These are phyloP conservation scores for Ophion slaviceki DNA, from an alignment of 2,888 invertebrate species.

Conservation along the genomic window DNA sequence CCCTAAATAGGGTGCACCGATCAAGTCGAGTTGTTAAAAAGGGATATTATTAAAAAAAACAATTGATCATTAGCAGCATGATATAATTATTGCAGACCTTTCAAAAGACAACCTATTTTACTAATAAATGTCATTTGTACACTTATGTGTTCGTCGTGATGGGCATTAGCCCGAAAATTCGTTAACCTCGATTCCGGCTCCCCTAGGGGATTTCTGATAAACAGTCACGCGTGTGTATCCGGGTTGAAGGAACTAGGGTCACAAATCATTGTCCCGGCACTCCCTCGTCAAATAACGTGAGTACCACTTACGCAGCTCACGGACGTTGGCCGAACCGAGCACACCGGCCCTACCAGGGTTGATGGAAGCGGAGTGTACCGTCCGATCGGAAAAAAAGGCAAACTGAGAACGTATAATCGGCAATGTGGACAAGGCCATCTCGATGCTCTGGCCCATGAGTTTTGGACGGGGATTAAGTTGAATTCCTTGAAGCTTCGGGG, in stretches of 20 bases:
- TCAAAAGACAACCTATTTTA: background rate
- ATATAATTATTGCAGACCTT: background rate
- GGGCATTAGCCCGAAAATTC: background rate
- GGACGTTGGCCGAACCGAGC: conserved; percentile 26
- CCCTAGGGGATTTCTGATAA: conserved; percentile 72
- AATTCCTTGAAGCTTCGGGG: conserved; percentile 46
- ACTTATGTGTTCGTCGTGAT: background rate
- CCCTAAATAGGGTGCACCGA: too few species aligned
- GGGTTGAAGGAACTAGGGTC: conserved; percentile 75
- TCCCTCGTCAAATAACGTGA: conserved; percentile 72
- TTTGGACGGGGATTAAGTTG: conserved; percentile 26
- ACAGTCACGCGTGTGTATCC: conserved; percentile 77
- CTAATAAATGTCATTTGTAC: background rate
- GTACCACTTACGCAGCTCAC: conserved; percentile 76
- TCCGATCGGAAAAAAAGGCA: background rate
- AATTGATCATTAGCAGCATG: background rate
- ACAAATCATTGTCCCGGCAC: conserved; percentile 75
- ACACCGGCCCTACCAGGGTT: background rate
- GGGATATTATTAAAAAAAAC: background rate
- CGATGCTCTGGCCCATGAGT: background rate
- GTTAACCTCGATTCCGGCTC: conserved; percentile 1
- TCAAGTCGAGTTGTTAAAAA: background rate
- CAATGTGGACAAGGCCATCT: background rate
- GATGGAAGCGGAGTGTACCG: background rate
- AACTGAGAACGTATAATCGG: conserved; percentile 21